Evolutionary conservation across 2,888 invertebrate species (phyloP).

Genomic region (Gnatocerus cornutus): DNA sequence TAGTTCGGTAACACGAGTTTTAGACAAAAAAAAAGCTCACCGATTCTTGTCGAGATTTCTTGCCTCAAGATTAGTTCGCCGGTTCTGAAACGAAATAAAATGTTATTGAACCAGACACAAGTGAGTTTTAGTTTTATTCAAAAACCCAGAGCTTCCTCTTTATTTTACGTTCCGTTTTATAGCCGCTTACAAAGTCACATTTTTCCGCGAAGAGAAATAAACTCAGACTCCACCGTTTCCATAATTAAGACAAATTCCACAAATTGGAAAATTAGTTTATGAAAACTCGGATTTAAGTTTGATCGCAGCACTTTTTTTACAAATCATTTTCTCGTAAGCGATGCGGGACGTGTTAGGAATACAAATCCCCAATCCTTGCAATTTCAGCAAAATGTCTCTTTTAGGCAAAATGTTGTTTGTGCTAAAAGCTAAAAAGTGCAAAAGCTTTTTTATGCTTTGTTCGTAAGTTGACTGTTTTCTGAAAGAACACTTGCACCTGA

Average conservation of each 20-base stretch:
- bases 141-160: no score
- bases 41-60: background rate
- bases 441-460: background rate
- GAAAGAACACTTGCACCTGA: background rate
- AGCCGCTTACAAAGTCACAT: no score
- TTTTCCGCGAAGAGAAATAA: no score
- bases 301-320: conserved; percentile 2
- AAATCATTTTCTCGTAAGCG: conserved; percentile 19
- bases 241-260: no score
- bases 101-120: background rate
- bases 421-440: background rate
- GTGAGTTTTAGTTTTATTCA: no score
- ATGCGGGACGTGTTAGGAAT: conserved; percentile 13
- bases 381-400: conserved; percentile 1
- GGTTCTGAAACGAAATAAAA: background rate
- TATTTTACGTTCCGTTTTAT: no score
- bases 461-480: conserved; percentile 1
- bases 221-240: no score
- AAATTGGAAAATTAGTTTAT: no score
- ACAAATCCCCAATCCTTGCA: conserved; percentile 1
- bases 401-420: conserved; percentile 11
- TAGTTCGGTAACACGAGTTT: conserved; percentile 1
- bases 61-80: background rate
- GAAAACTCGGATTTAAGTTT: background rate
- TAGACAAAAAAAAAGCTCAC: conserved; percentile 2